phyloP scores from a whole-genome alignment of 2,797 vertebrate genomes.

The Fundulus diaphanus region DNA sequence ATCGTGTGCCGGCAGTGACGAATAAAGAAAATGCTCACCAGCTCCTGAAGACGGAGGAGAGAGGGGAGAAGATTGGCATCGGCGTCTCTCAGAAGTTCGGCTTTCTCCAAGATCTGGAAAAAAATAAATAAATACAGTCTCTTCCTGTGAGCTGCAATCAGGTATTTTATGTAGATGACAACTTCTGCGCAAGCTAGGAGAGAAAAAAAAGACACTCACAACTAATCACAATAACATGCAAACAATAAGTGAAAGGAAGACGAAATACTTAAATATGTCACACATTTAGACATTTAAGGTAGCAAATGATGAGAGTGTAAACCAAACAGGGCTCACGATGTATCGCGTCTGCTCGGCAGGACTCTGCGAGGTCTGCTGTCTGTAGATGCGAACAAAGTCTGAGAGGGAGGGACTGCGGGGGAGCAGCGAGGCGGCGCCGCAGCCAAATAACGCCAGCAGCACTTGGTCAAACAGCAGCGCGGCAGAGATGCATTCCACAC shows the following conservation, averaged over 20 bases:
- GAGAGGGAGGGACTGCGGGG: constrained; percentile 85
- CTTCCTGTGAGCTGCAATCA: background rate
- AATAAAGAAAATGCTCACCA: constrained; percentile 80
- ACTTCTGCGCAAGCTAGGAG: no score
- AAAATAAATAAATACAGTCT: background rate
- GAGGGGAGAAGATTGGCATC: constrained; percentile 91
- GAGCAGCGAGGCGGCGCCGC: constrained; percentile 72
- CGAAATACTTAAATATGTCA: constrained; percentile 11
- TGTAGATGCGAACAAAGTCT: constrained; percentile 92
- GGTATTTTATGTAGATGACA: background rate
- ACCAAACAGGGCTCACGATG: constrained; percentile 85
- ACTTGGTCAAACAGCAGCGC: constrained; percentile 90
- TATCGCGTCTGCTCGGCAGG: constrained; percentile 88
- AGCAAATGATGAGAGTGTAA: constrained; percentile 29
- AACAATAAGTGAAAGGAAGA: constrained; percentile 27
- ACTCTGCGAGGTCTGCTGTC: constrained; percentile 74
- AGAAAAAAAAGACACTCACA: background rate
- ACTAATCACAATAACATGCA: constrained; percentile 37
- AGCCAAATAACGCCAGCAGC: constrained; percentile 84
- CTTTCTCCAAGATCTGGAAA: constrained; percentile 92
- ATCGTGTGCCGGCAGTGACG: constrained; percentile 28
- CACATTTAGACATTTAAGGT: constrained; percentile 15
- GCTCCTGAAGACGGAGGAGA: constrained; percentile 93
- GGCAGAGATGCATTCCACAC: constrained; percentile 89
- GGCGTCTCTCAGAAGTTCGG: constrained; percentile 91